Percentiles rank a stretch among this genome's conserved stretches.
Evolutionary conservation across 2,888 invertebrate genomes (phyloP).

Genomic region (Vesta saturnalis): DNA sequence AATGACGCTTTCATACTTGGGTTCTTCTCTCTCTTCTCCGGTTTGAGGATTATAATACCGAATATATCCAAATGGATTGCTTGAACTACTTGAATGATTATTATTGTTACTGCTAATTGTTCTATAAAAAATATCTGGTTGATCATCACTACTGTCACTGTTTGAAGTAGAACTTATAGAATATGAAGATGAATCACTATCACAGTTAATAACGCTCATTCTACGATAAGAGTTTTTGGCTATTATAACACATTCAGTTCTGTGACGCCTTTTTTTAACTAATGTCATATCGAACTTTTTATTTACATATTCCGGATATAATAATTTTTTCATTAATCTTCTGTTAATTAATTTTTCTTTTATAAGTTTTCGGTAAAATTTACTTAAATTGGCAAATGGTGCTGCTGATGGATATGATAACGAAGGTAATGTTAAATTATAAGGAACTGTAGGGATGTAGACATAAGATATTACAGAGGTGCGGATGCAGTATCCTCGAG

Average conservation of each 20-base stretch:
- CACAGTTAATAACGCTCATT: conserved; percentile 56
- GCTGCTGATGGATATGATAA: conserved; percentile 80
- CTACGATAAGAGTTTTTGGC: conserved; percentile 53
- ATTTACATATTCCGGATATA: conserved; percentile 72
- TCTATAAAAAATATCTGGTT: conserved; percentile 63
- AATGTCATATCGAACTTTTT: conserved; percentile 65
- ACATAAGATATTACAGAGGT: conserved; percentile 64
- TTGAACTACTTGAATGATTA: conserved; percentile 68
- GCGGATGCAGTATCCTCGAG: conserved; percentile 67
- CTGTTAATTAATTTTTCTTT: conserved; percentile 76
- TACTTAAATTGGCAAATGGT: conserved; percentile 80
- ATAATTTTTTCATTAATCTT: conserved; percentile 76
- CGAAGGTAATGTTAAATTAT: conserved; percentile 74
- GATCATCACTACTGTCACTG: conserved; percentile 58
- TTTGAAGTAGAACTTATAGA: conserved; percentile 59
- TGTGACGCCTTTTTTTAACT: conserved; percentile 67
- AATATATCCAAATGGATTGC: conserved; percentile 74
- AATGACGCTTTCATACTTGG: conserved; percentile 64
- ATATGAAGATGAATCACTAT: conserved; percentile 57
- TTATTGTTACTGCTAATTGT: conserved; percentile 64
- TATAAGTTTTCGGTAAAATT: conserved; percentile 79
- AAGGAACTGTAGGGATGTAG: conserved; percentile 50
- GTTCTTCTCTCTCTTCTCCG: conserved; percentile 59
- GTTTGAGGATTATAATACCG: conserved; percentile 70
- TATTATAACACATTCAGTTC: conserved; percentile 61